A percentile compares a stretch with the other conserved stretches of the same genome.
Conservation (phyloP, 92 coral and sea anemone genomes). For the Isaurus tuberculatus region DNA sequence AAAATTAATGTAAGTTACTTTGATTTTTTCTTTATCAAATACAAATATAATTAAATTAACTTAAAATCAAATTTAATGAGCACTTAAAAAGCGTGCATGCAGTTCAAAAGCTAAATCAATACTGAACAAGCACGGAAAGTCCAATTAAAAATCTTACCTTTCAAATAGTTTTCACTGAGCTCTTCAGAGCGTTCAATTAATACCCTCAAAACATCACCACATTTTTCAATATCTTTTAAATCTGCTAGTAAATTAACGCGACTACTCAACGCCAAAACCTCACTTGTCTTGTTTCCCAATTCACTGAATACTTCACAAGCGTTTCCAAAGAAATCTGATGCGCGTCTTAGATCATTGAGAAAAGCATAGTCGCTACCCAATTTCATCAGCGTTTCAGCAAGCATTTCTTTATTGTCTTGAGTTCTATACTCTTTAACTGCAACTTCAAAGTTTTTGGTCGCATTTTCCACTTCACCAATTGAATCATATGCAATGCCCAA, state of each 20-base stretch:
- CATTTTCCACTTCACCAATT: constrained; percentile 68
- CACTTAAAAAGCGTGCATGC: neutral
- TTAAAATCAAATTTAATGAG: neutral
- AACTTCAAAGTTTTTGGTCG: constrained; percentile 78
- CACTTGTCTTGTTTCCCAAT: constrained; percentile 75
- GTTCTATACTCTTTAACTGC: constrained; percentile 79
- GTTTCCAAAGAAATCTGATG: constrained; percentile 72
- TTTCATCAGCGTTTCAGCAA: constrained; percentile 81
- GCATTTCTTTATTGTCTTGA: constrained; percentile 83
- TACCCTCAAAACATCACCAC: constrained; percentile 70
- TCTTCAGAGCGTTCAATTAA: constrained; percentile 83
- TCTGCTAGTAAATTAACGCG: constrained; percentile 92
- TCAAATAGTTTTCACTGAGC: constrained; percentile 71
- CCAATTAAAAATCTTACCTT: constrained; percentile 64
- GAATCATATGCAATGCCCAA: constrained; percentile 91
- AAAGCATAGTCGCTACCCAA: constrained; percentile 79
- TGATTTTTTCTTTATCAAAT: no score
- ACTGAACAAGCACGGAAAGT: neutral
- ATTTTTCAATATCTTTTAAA: constrained; percentile 71
- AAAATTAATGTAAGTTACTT: no score
- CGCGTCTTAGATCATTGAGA: constrained; percentile 67
- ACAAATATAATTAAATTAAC: no score
- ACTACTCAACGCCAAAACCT: constrained; percentile 77
- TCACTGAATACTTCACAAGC: constrained; percentile 70
- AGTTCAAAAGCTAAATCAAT: neutral